Evolutionary conservation across 2,797 vertebrate species (phyloP), one percentile per base, ranked within the genome.

Genomic region (Scyliorhinus canicula): DNA sequence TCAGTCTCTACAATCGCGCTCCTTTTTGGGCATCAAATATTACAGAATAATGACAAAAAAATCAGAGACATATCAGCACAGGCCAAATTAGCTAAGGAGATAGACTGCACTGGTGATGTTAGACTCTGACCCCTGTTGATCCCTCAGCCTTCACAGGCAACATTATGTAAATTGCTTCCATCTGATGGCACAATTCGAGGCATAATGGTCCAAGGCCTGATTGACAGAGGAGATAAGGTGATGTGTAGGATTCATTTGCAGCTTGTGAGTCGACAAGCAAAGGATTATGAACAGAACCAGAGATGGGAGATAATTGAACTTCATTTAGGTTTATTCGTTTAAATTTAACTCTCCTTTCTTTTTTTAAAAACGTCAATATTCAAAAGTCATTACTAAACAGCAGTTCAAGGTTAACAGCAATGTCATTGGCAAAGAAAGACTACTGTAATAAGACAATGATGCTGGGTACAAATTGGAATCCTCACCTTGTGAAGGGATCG

Each of bases 61-160:
- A 98, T 98, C 97, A 98, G 97, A 97, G 97, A 96, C 97, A 97
- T 97, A 98, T 98, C 98, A 98, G 98, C 97, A 97, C 96, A 85
- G 97, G 97, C 97, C 97, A 97, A 98, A 98, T 98, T 98, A 98
- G 97, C 98, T 97, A 97, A 97, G 96, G 97, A 98, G 97, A 97
- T 98, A 97, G 97, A 97, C 96, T 96, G 96, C 96, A 97, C 88
- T 96, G 96, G 97, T 96, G 97, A 97, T 98, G 97, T 97, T 97
- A 97, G 96, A 97, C 96, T 96, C 96, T 98, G 98, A 98, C 97
- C 97, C 97, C 96, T 96, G 96, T 97, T 97, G 97, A 97, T 98
- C 97, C 96, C 96, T 97, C 97, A 97, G 97, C 97, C 97, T 97
- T 96, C 71, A 24, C 96, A 95, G 97, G 97, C 97, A 97, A 97